Evolutionary conservation across 2,888 invertebrate genomes (phyloP).

Genomic region (Trachelus iudaicus): DNA sequence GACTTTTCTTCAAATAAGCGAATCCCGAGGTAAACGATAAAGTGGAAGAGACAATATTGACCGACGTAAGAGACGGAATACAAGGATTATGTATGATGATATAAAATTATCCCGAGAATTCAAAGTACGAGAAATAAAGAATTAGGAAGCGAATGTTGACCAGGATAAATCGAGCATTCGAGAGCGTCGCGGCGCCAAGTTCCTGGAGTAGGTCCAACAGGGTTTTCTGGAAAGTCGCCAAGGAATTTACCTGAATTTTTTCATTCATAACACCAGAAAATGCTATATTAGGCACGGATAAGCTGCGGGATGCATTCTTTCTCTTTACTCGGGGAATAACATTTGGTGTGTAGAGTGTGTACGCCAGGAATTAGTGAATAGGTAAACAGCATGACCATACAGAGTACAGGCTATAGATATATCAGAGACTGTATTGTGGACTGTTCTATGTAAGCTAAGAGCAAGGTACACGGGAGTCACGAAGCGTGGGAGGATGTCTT

Average conservation of each 20-base stretch:
- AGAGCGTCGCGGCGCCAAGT: background rate
- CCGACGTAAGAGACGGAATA: background rate
- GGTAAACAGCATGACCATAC: background rate
- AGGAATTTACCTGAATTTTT: conserved; percentile 57
- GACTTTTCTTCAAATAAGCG: background rate
- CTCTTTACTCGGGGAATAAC: background rate
- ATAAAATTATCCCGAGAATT: background rate
- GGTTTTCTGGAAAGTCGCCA: conserved; percentile 46
- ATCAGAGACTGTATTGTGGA: too few relatives aligned
- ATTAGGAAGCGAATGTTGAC: background rate
- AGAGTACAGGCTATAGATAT: too few relatives aligned
- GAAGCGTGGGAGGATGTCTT: background rate
- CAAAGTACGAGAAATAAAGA: background rate
- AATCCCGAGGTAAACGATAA: background rate
- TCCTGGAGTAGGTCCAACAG: conserved; percentile 28
- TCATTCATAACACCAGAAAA: conserved; percentile 54
- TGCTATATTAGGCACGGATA: conserved; percentile 47
- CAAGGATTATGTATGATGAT: background rate
- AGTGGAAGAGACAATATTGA: background rate
- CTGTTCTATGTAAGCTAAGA: background rate
- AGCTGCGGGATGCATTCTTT: conserved; percentile 19
- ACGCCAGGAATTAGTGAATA: background rate
- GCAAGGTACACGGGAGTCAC: background rate
- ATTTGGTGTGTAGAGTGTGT: background rate
- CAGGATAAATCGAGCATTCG: background rate